Percentiles rank a stretch among this genome's conserved stretches.
These are phyloP conservation scores for Athalia circularis DNA, from an alignment of 2,888 invertebrate genomes.

Conservation along the genomic window DNA sequence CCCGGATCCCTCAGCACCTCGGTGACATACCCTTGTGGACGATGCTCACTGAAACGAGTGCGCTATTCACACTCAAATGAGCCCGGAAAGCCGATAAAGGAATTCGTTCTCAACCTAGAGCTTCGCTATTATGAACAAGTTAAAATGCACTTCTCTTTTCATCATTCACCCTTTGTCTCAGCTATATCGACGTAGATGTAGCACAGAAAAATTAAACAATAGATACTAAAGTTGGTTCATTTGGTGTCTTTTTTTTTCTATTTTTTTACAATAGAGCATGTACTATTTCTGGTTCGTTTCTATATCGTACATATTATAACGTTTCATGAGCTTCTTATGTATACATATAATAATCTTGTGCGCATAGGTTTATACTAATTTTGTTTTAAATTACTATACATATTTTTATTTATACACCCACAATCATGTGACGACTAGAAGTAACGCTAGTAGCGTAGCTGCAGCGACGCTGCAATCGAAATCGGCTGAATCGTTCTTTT, in stretches of 20 bases:
- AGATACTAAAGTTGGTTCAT: background rate
- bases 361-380: background rate
- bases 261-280: no score
- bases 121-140: background rate
- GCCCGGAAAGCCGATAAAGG: constrained; percentile 22
- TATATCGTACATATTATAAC: no score
- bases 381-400: background rate
- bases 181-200: background rate
- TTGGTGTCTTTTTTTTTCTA: no score
- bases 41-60: constrained; percentile 31
- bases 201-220: background rate
- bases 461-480: background rate
- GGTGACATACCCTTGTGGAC: constrained; percentile 15
- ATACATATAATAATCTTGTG: no score
- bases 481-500: constrained; percentile 14
- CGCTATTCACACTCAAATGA: constrained; percentile 24
- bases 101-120: background rate
- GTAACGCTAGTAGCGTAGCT: background rate
- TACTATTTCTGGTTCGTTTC: no score
- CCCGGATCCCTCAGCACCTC: constrained; percentile 24
- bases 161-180: constrained; percentile 10
- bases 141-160: background rate
- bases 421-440: background rate
- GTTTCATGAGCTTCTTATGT: no score
- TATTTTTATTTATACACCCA: background rate